A percentile compares a stretch with the other conserved stretches of the same genome.
Conservation (phyloP, 1,140 invertebrate genomes). For the Eufriesea mexicana region DNA sequence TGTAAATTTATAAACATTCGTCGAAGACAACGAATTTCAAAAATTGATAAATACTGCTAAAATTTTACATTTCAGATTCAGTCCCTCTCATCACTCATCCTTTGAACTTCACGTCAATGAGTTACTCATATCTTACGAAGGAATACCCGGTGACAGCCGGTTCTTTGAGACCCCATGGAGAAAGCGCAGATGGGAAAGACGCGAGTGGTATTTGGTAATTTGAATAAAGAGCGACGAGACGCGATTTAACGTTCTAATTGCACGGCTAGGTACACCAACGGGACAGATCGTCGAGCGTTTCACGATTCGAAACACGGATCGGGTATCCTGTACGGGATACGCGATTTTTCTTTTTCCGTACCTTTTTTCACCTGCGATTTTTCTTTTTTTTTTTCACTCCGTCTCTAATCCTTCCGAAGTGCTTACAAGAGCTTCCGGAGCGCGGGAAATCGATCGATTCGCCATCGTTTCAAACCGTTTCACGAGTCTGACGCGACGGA, state of each 20-base stretch:
- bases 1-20: too few species aligned
- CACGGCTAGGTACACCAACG: background rate
- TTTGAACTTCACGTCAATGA: too few species aligned
- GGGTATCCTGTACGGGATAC: background rate
- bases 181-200: background rate
- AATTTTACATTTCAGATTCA: too few species aligned
- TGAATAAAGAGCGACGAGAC: background rate
- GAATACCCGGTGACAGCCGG: too few species aligned
- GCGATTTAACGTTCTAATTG: slow-evolving; percentile 13
- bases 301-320: background rate
- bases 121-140: too few species aligned
- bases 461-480: slow-evolving; percentile 6
- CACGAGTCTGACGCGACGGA: slow-evolving; percentile 12
- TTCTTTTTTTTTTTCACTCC: background rate
- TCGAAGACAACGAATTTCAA: too few species aligned
- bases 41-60: too few species aligned
- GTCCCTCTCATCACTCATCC: too few species aligned
- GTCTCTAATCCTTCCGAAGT: slow-evolving; percentile 26
- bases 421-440: slow-evolving; percentile 15
- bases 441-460: slow-evolving; percentile 4
- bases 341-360: background rate
- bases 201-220: background rate
- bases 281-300: background rate
- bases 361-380: too few species aligned
- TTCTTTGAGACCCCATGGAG: too few species aligned